Evolutionary conservation across 2,888 invertebrate species (phyloP).

Genomic region (Lordiphosa fenestrarum): DNA sequence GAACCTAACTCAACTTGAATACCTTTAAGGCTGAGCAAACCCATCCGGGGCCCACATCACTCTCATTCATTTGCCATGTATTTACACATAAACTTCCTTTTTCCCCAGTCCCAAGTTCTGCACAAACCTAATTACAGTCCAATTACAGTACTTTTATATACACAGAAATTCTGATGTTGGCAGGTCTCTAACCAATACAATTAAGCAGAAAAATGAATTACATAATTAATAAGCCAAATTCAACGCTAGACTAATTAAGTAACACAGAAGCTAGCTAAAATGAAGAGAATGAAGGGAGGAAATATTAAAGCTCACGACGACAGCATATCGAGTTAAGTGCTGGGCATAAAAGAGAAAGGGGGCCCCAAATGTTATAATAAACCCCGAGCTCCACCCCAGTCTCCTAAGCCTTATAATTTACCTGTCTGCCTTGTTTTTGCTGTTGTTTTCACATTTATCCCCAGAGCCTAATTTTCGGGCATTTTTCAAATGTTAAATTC

Average conservation of each 20-base stretch:
- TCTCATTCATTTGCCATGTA: too few species aligned
- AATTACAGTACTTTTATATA: constrained; percentile 63
- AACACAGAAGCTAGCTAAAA: constrained; percentile 31
- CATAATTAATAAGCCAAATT: constrained; percentile 73
- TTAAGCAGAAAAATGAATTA: constrained; percentile 72
- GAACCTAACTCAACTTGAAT: too few species aligned
- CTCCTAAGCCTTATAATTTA: constrained; percentile 16
- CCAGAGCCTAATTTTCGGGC: constrained; percentile 57
- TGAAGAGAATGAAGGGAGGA: constrained; percentile 2
- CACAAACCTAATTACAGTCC: constrained; percentile 54
- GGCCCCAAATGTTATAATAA: too few species aligned
- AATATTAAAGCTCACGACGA: constrained; percentile 17
- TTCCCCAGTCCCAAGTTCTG: too few species aligned
- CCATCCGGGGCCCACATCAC: too few species aligned
- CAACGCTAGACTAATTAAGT: constrained; percentile 68
- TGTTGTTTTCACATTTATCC: constrained; percentile 36
- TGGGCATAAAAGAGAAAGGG: background rate
- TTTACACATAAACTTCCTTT: too few species aligned
- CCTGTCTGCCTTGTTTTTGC: constrained; percentile 15
- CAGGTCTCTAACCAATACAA: constrained; percentile 55
- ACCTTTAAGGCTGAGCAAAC: too few species aligned
- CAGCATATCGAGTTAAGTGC: background rate
- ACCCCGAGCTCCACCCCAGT: background rate
- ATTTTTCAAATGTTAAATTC: constrained; percentile 33
- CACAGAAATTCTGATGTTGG: constrained; percentile 15